Evolutionary conservation across 2,888 invertebrate genomes (phyloP).

Genomic region (Carcina quercana): DNA sequence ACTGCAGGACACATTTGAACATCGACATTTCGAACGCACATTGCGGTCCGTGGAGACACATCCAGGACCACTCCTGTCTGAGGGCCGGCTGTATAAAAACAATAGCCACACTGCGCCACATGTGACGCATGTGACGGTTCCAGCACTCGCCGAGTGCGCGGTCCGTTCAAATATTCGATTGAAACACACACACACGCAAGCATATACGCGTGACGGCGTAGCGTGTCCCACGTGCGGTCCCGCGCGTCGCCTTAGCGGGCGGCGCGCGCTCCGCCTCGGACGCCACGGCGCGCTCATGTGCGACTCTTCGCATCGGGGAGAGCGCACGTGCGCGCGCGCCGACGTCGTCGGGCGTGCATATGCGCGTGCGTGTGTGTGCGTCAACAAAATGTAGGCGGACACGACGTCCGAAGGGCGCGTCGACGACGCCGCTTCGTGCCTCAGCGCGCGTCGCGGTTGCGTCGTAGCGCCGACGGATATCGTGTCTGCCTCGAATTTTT

Average conservation of each 20-base stretch:
- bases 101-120: constrained; percentile 18
- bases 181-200: too few relatives aligned
- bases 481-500: constrained; percentile 23
- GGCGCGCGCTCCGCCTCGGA: too few relatives aligned
- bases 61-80: constrained; percentile 64
- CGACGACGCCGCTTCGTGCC: constrained; percentile 18
- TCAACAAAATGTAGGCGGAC: constrained; percentile 14
- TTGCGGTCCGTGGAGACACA: constrained; percentile 63
- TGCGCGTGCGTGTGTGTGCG: not conserved
- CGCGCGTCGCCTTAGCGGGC: too few relatives aligned
- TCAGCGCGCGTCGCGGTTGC: constrained; percentile 9
- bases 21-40: constrained; percentile 78
- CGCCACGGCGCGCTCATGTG: too few relatives aligned
- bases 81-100: constrained; percentile 40
- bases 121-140: constrained; percentile 19
- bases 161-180: constrained; percentile 19
- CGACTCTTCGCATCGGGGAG: not conserved
- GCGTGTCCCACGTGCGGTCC: too few relatives aligned
- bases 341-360: too few relatives aligned
- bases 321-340: constrained; percentile 2
- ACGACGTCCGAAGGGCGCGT: constrained; percentile 23
- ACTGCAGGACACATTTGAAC: constrained; percentile 72
- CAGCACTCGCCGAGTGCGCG: constrained; percentile 1
- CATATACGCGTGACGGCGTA: too few relatives aligned
- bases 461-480: constrained; percentile 20